Base-by-base conservation (phyloP, 2,888 invertebrate genomes). In the Orthosia incerta region DNA sequence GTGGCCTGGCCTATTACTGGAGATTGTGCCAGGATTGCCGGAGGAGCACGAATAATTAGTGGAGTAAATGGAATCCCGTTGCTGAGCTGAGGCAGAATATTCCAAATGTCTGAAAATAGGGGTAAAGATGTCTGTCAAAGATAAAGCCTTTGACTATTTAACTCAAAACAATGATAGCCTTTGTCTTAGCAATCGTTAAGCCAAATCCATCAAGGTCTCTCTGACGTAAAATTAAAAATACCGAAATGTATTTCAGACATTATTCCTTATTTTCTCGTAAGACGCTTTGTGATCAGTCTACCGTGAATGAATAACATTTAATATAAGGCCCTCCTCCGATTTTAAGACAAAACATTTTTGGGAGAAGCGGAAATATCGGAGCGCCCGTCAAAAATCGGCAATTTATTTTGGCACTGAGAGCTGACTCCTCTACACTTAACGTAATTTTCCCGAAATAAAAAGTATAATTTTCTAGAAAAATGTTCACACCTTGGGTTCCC, bases 401-500 rank as follows among this genome's bases (percentile, higher is more conserved):
- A 76, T 75, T 71, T 71, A 69, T 63, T 84, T 75, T 62, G 56
- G 51, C n/a, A 31, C 65, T 46, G 26, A 78, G 45, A 68, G 20
- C 13, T 57, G 65, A 68, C 31, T 79, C 26, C 31, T 67, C 55
- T 26, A 67, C 65, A 81, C 60, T 74, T 77, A 46, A 67, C 23
- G 66, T 72, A 75, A 79, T 79, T 68, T 80, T 78, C 39, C 1
- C 50, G 46, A 70, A 77, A 76, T 71, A 80, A 79, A 83, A 80
- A 76, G 61, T 67, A 76, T 83, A 81, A 83, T 83, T 84, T 86
- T 81, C 63, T 77, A 74, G 64, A 72, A 70, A 79, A 86, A 82
- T 79, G 71, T 84, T 87, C 83, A 80, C 85, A 87, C 84, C 82
- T 83, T 73, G 48, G 66, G 73, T 62, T 81, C 73, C 65, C 68